Base-by-base conservation (phyloP, 1,140 invertebrate genomes). In the Meloidogyne chitwoodi region DNA sequence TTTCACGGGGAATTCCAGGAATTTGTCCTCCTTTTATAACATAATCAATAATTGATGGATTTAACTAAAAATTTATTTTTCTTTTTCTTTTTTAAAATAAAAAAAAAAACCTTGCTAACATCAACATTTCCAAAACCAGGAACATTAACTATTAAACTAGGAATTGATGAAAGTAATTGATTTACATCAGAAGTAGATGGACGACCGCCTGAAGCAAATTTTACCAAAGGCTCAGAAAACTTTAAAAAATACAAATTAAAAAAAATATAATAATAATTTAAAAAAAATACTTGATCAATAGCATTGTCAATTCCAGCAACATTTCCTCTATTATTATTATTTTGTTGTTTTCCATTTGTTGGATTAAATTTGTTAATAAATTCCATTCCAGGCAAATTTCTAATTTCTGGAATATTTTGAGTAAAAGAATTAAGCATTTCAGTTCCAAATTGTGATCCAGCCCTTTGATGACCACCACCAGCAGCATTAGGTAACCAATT, bases 61-160 rank as follows among this genome's bases (percentile, higher is more conserved):
- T 62, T 26, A 84, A 31, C 80, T 82, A 31, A 31, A 38, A 38
- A 38, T 38, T 38, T 8, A 31, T 31, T 31, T 31, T 31, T 31
- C 29, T 3, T n/a, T n/a, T n/a, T n/a, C n/a, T n/a, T n/a, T n/a
- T n/a, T n/a, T n/a, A n/a, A n/a, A n/a, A n/a, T n/a, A 64, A 75
- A 79, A 27, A 29, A 27, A 24, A 14, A 72, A 22, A 81, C 78
- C 77, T 82, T 82, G 69, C 56, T 67, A n/a, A 87, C 24, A 71
- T 86, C 84, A 44, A 86, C 68, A 63, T 81, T 75, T 27, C 85
- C 84, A 62, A 86, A 77, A 14, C 84, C 84, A 34, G 84, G 84
- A 62, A 86, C 75, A 62, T 85, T 85, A 29, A 86, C 85, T 38
- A 87, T 65, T 63, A 86, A 68, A 71, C 76, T 84, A 0, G 85